Conservation (phyloP, 2,113 vertebrate genomes). For the Candoia aspera region DNA sequence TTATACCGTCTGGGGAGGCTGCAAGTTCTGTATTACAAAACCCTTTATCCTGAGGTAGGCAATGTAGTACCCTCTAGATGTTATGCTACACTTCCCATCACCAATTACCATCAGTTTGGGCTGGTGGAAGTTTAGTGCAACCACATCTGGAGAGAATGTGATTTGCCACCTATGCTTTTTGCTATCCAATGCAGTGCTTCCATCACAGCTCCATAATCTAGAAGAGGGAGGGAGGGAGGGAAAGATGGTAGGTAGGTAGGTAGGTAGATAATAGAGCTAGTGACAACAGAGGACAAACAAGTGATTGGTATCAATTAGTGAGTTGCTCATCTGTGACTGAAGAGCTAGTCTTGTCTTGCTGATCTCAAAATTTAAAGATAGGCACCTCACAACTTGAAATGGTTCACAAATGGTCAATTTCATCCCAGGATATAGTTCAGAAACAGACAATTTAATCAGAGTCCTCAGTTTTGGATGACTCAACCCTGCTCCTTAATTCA, state of each 20-base stretch:
- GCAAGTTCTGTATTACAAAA: accelerated
- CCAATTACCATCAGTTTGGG: not conserved
- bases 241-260: too few relatives aligned
- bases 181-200: not conserved
- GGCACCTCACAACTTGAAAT: too few relatives aligned
- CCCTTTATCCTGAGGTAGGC: not conserved
- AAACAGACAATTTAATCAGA: too few relatives aligned
- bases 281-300: not conserved
- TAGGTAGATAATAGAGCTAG: not conserved
- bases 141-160: too few relatives aligned
- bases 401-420: too few relatives aligned
- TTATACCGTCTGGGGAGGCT: not conserved
- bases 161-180: not conserved
- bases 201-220: not conserved
- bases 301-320: too few relatives aligned
- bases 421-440: too few relatives aligned
- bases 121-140: not conserved
- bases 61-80: not conserved
- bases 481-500: not conserved
- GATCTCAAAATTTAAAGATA: too few relatives aligned
- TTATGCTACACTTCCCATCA: not conserved
- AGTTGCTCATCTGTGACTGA: too few relatives aligned
- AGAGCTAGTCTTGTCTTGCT: too few relatives aligned
- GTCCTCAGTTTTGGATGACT: not conserved
- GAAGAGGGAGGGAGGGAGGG: not conserved